Conservation (phyloP, 2,888 invertebrate genomes). For the Ecliptopera silaceata region DNA sequence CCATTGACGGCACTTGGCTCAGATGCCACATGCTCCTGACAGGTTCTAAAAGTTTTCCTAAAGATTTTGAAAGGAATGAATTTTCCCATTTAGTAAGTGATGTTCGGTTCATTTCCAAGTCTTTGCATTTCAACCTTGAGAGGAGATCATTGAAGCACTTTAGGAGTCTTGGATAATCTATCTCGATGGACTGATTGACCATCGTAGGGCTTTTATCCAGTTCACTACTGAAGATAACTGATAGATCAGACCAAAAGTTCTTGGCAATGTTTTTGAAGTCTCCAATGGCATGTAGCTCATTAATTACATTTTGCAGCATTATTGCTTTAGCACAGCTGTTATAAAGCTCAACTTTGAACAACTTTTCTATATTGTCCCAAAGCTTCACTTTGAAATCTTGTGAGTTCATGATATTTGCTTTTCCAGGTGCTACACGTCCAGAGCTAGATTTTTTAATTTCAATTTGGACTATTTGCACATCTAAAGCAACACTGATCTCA, state of each 20-base stretch:
- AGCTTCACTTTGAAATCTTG: conserved; percentile 84
- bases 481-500: conserved; percentile 77
- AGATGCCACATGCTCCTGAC: conserved; percentile 91
- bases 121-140: conserved; percentile 85
- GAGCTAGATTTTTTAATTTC: conserved; percentile 73
- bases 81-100: conserved; percentile 90
- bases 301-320: conserved; percentile 77
- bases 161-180: conserved; percentile 93
- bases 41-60: conserved; percentile 91
- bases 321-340: conserved; percentile 87
- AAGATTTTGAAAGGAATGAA: conserved; percentile 91
- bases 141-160: conserved; percentile 90
- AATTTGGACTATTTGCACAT: conserved; percentile 73
- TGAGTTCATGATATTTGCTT: conserved; percentile 80
- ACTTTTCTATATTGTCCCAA: conserved; percentile 94
- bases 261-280: conserved; percentile 77
- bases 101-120: conserved; percentile 82
- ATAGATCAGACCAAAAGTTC: conserved; percentile 84
- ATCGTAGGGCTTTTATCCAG: conserved; percentile 78
- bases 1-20: conserved; percentile 86
- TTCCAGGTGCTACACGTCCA: conserved; percentile 71
- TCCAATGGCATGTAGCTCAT: conserved; percentile 77
- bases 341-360: conserved; percentile 90
- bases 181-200: conserved; percentile 92
- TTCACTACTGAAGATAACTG: conserved; percentile 70